Conservation (phyloP, 2,888 invertebrate genomes). For the Petrolisthes cinctipes region DNA sequence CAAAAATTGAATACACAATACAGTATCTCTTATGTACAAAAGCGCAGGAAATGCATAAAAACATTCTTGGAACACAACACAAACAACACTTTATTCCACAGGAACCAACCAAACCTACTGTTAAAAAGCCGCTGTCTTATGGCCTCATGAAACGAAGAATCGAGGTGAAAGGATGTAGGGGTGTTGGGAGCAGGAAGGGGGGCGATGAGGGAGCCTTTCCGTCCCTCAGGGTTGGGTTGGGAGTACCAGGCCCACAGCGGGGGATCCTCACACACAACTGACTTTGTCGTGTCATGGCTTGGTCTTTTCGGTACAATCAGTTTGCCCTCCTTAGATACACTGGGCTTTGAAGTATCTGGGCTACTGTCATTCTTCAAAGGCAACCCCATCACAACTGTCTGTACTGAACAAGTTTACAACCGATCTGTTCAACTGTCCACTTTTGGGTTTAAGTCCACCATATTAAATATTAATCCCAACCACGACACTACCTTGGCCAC, state of each 20-base stretch:
- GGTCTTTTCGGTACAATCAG: constrained; percentile 41
- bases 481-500: too few species aligned
- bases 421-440: too few species aligned
- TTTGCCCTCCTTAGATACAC: constrained; percentile 19
- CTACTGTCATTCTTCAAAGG: constrained; percentile 7
- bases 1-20: not conserved
- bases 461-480: too few species aligned
- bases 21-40: not conserved
- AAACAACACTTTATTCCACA: not conserved
- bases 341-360: constrained; percentile 13
- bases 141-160: constrained; percentile 50
- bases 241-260: constrained; percentile 54
- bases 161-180: constrained; percentile 45
- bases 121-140: constrained; percentile 54
- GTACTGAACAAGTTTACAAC: too few species aligned
- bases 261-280: constrained; percentile 21
- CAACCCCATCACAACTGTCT: constrained; percentile 23
- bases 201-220: constrained; percentile 50
- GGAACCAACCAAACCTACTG: constrained; percentile 23
- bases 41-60: not conserved
- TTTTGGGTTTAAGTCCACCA: too few species aligned
- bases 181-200: constrained; percentile 51
- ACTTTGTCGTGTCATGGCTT: constrained; percentile 16
- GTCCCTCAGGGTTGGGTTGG: constrained; percentile 30
- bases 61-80: not conserved